A percentile compares a stretch with the other conserved stretches of the same genome.
Evolutionary conservation across 2,888 invertebrate species (phyloP).

Genomic region (Eilema sororculum): DNA sequence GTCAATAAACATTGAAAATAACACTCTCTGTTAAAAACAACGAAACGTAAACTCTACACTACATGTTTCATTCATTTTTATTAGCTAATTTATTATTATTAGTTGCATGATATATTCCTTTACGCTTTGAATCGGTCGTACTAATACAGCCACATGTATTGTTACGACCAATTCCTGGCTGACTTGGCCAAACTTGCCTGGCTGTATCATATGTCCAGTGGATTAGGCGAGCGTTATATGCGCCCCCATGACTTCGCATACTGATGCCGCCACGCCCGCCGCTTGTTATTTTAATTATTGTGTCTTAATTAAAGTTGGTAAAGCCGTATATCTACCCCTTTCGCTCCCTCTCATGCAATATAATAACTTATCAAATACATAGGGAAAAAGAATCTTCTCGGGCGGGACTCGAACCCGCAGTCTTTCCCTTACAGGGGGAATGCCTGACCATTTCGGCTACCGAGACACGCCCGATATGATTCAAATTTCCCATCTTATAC

Average conservation of each 20-base stretch:
- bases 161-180: no score
- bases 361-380: no score
- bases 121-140: not conserved
- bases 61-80: not conserved
- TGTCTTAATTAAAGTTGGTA: constrained; percentile 77
- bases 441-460: no score
- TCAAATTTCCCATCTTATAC: no score
- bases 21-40: not conserved
- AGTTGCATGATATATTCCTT: not conserved
- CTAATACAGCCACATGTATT: not conserved
- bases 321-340: constrained; percentile 31
- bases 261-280: constrained; percentile 67
- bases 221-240: constrained; percentile 71
- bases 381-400: no score
- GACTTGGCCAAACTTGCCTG: no score
- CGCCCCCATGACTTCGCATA: constrained; percentile 74
- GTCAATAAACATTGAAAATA: not conserved
- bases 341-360: constrained; percentile 14
- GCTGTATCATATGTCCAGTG: constrained; percentile 39
- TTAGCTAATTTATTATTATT: not conserved
- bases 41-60: not conserved
- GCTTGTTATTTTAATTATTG: constrained; percentile 82
- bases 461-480: no score
- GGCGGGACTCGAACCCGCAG: no score
- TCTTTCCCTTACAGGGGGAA: no score